Conservation (phyloP, 1,140 invertebrate species). For the Drosophila virilis region DNA sequence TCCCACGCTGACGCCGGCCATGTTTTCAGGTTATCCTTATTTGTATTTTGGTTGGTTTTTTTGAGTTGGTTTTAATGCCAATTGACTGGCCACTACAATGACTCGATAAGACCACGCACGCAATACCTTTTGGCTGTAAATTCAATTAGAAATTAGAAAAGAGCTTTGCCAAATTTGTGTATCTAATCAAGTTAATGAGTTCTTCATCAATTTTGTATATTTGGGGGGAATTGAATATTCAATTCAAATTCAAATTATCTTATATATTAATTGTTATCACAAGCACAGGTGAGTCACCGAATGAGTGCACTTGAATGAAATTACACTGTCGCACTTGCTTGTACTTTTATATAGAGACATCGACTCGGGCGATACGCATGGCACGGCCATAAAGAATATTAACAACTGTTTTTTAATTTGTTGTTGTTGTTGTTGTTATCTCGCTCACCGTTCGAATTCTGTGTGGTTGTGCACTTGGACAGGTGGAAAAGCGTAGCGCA, state of each 20-base stretch:
- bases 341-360: conserved; percentile 5
- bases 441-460: conserved; percentile 52
- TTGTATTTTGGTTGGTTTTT: conserved; percentile 2
- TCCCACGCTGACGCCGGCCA: conserved; percentile 68
- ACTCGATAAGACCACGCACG: conserved; percentile 58
- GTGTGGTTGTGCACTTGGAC: conserved; percentile 18
- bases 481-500: conserved; percentile 38
- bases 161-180: conserved; percentile 29
- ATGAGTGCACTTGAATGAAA: conserved; percentile 51
- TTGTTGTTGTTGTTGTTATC: conserved; percentile 44
- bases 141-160: conserved; percentile 71
- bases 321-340: conserved; percentile 32
- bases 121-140: conserved; percentile 54
- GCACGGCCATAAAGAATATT: conserved; percentile 20
- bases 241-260: conserved; percentile 12
- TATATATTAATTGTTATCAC: conserved; percentile 18
- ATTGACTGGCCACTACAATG: conserved; percentile 27
- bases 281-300: conserved; percentile 54
- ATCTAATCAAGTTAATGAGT: conserved; percentile 76
- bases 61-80: conserved; percentile 33
- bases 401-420: neutral
- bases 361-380: conserved; percentile 47
- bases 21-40: conserved; percentile 18
- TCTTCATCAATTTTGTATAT: conserved; percentile 21
- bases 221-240: neutral